Base-by-base conservation (phyloP, 1,140 invertebrate genomes). In the Phenacoccus solenopsis region DNA sequence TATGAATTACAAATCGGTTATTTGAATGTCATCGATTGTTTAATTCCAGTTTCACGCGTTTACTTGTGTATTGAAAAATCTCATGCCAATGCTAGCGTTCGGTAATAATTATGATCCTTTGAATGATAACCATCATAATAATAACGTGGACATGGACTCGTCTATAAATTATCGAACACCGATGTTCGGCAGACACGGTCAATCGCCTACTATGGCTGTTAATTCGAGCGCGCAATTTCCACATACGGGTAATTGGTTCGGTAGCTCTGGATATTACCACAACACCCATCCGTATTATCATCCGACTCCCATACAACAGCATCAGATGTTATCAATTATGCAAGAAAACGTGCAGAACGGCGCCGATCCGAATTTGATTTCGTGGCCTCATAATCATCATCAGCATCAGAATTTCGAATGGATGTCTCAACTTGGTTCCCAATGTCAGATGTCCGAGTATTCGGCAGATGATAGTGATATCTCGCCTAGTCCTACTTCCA, bases 401-500 rank as follows among this genome's bases (percentile, higher is more conserved):
- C 59, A 64, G 59, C 59, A 64, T 27, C 59, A 64, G 16, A 64
- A 27, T 27, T 64, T 25, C 22, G 59, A 64, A 5, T 64, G 59
- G 59, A 24, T 64, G 5, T 22, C 59, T 20, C 22, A 24, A 10
- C 25, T 64, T 2, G 25, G 25, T 64, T 64, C 59, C 12, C 59
- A 64, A 16, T 64, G 59, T 16, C 59, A 64, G 20, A 64, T 64
- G 59, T 25, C 22, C 59, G 59, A 64, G 9, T 64, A 64, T 27
- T 64, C 59, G 22, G 25, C 59, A 20, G 59, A 64, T 12, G 68
- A 49, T 25, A 69, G 68, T 30, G 68, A 69, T 13, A 56, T 69
- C 3, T 49, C 68, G 84, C 30, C 30, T 27, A 32, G 30, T 24
- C 30, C 30, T 1, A 27, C 21, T 20, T 32, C 22, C 4, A 69